Evolutionary conservation across 1,140 invertebrate species (phyloP).

Genomic region (Pseudomyrmex dendroicus): DNA sequence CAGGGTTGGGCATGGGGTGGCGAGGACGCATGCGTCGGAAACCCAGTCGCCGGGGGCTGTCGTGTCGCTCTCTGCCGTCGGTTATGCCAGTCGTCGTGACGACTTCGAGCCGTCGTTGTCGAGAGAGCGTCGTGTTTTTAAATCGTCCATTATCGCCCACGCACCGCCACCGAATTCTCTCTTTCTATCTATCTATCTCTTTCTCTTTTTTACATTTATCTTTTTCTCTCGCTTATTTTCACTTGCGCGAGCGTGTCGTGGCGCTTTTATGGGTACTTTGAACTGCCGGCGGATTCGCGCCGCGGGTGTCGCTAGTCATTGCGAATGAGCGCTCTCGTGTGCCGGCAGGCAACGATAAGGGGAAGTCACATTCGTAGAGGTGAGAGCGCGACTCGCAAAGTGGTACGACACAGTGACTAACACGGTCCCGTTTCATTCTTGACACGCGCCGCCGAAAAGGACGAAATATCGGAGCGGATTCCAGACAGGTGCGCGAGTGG

Average conservation of each 20-base stretch:
- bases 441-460: constrained; percentile 17
- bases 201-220: background rate
- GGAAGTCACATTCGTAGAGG: constrained; percentile 14
- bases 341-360: constrained; percentile 7
- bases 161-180: constrained; percentile 9
- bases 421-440: constrained; percentile 16
- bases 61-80: constrained; percentile 71
- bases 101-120: constrained; percentile 76
- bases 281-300: constrained; percentile 61
- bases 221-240: background rate
- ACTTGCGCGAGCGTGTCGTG: constrained; percentile 41
- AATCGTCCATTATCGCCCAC: constrained; percentile 17
- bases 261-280: constrained; percentile 32
- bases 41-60: constrained; percentile 81
- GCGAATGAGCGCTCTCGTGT: constrained; percentile 29
- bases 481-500: constrained; percentile 63
- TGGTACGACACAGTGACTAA: constrained; percentile 45
- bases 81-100: constrained; percentile 76
- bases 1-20: constrained; percentile 75
- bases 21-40: constrained; percentile 78
- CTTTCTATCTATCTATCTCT: background rate
- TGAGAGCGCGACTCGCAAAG: constrained; percentile 19
- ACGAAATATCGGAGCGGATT: constrained; percentile 54
- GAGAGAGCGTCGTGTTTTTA: constrained; percentile 30
- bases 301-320: constrained; percentile 47